Evolutionary conservation across 2,797 vertebrate species (phyloP), one percentile per base, ranked within the genome.

Genomic region (Pangasius macronema): DNA sequence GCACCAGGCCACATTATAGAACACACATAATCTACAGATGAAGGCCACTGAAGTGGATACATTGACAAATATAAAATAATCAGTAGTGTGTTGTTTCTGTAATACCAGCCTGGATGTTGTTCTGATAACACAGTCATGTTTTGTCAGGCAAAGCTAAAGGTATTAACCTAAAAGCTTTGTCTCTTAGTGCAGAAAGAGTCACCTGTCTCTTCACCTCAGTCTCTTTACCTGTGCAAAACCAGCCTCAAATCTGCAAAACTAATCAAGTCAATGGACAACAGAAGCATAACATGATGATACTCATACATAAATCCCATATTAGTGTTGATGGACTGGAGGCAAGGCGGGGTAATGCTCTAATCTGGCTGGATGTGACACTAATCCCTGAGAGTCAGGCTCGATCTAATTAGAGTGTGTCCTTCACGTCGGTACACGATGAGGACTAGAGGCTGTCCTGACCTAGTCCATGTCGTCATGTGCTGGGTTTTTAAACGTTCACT

Each of bases 281-380:
- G 24, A 67, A 81, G 49, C 33, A 18, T 39, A 85, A 70, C 65
- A 63, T 30, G 85, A 73, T 55, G 13, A 75, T 46, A 86, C 63
- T 42, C 22, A 65, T 85, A 84, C 53, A 39, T 77, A 61, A 75
- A 84, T 49, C 39, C 0, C 33, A 85, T 59, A 75, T 18, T 72
- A 65, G 59, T 36, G 51, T 68, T 59, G 14, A 36, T 51, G 84
- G 76, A 49, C 46, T 83, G 84, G 51, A 84, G 46, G 72, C 67
- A 82, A 57, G 51, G 36, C 46, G 59, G 61, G 11, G 27, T 75
- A 84, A 72, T 85, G 16, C 72, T 85, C 7, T 90, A 91, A 91
- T 88, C 89, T 76, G 72, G 9, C 61, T 88, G 83, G 51, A 90
- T 88, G 68, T 51, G 65, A 65, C 82, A 57, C 51, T 90, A 90